A percentile compares a stretch with the other conserved stretches of the same genome.
These are phyloP conservation scores for Stictonetta naevosa DNA, from an alignment of 2,113 vertebrate species.

Conservation along the genomic window DNA sequence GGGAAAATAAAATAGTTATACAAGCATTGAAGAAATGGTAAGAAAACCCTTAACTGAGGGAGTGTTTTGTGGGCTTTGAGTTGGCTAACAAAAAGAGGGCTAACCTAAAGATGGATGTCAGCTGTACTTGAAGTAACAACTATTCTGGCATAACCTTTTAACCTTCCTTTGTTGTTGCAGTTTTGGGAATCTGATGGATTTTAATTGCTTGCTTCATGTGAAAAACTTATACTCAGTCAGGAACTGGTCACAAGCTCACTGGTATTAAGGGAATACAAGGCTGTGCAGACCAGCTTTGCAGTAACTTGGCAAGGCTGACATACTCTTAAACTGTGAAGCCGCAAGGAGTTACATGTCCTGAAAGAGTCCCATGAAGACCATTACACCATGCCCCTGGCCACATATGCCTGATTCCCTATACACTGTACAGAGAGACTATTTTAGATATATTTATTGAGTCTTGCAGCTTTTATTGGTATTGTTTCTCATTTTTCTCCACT, in stretches of 20 bases:
- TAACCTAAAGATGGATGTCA: neutral
- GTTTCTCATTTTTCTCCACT: conserved; percentile 52
- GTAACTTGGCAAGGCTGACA: neutral
- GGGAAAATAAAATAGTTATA: neutral
- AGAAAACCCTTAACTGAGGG: neutral
- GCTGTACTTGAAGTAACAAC: neutral
- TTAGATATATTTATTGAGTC: conserved; percentile 34
- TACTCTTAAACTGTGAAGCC: neutral
- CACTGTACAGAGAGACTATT: neutral
- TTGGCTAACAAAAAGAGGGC: neutral
- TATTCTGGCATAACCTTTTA: neutral
- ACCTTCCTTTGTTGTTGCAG: neutral
- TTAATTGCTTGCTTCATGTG: neutral
- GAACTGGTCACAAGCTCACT: neutral
- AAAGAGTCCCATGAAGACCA: neutral
- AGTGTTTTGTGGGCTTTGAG: neutral
- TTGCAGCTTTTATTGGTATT: conserved; percentile 40
- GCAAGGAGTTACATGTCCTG: neutral
- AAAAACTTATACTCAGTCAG: neutral
- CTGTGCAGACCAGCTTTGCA: neutral
- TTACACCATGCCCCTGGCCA: neutral
- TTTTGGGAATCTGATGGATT: neutral
- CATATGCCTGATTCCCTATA: neutral
- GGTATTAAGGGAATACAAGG: neutral
- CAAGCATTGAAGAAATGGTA: neutral